Conservation (phyloP, 37 sponge, comb jelly and placozoan species). For the Aplysina aerophoba region DNA sequence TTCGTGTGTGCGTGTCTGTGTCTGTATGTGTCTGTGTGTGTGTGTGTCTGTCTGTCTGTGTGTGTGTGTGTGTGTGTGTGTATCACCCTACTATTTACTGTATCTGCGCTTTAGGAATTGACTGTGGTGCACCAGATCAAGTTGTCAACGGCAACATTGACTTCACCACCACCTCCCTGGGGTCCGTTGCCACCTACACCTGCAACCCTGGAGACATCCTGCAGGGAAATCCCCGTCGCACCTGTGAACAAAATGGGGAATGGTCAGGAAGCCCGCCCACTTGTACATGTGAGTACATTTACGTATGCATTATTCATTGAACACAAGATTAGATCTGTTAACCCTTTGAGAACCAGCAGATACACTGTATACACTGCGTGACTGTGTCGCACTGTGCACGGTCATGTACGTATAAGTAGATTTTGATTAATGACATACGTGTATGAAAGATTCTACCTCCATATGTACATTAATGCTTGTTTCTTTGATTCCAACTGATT, state of each 20-base stretch:
- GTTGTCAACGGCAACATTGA: constrained; percentile 43
- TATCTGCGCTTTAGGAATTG: not conserved
- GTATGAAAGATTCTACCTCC: too few relatives aligned
- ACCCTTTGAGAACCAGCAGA: too few relatives aligned
- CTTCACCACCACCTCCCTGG: constrained; percentile 15
- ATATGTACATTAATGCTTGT: too few relatives aligned
- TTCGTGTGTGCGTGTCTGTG: constrained; percentile 6
- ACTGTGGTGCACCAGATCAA: constrained; percentile 8
- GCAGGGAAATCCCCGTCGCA: constrained; percentile 43
- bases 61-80: not conserved
- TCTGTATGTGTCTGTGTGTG: not conserved
- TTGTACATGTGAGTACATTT: too few relatives aligned
- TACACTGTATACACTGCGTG: not conserved
- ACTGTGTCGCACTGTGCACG: too few relatives aligned
- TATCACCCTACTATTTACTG: not conserved
- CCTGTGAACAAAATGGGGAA: constrained; percentile 53
- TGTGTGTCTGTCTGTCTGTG: not conserved
- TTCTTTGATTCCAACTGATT: too few relatives aligned
- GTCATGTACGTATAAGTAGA: too few relatives aligned
- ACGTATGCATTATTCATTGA: too few relatives aligned
- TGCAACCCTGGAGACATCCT: constrained; percentile 50
- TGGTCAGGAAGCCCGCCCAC: constrained; percentile 66
- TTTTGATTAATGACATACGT: too few relatives aligned
- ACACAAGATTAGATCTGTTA: too few relatives aligned
- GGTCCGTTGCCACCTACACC: constrained; percentile 53